Percentiles rank a stretch among this genome's conserved stretches.
Conservation (phyloP, 2,113 vertebrate genomes). For the Dromaius novaehollandiae region DNA sequence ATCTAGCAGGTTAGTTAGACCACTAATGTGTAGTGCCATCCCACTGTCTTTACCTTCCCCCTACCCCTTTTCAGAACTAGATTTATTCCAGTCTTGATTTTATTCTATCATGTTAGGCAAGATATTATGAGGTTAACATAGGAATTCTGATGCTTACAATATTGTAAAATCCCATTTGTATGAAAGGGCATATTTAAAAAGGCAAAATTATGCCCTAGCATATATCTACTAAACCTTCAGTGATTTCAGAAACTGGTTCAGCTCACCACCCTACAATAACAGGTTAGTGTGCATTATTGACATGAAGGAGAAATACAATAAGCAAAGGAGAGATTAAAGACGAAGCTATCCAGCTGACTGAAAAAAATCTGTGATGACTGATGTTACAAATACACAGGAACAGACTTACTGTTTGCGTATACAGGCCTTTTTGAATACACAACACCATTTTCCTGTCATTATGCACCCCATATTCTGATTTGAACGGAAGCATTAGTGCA, state of each 20-base stretch:
- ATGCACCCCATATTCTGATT: not conserved
- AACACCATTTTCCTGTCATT: not conserved
- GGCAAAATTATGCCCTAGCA: too few relatives aligned
- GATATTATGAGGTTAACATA: not conserved
- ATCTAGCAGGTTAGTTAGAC: too few relatives aligned
- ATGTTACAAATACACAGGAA: not conserved
- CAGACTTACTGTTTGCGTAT: too few relatives aligned
- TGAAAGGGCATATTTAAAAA: not conserved
- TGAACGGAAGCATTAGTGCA: not conserved
- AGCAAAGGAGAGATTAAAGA: not conserved
- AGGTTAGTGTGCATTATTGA: not conserved
- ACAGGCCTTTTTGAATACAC: not conserved
- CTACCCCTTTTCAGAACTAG: not conserved
- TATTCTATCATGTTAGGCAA: not conserved
- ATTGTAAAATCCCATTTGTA: not conserved
- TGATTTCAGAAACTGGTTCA: not conserved
- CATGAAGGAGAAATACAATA: not conserved
- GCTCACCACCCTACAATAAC: not conserved
- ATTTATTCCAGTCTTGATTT: not conserved
- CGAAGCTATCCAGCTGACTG: not conserved
- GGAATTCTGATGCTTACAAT: not conserved
- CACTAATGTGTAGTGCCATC: too few relatives aligned
- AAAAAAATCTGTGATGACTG: not conserved
- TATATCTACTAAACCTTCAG: not conserved
- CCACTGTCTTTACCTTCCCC: not conserved